Conservation (phyloP, 2,797 vertebrate genomes). For the Epinephelus awoara region DNA sequence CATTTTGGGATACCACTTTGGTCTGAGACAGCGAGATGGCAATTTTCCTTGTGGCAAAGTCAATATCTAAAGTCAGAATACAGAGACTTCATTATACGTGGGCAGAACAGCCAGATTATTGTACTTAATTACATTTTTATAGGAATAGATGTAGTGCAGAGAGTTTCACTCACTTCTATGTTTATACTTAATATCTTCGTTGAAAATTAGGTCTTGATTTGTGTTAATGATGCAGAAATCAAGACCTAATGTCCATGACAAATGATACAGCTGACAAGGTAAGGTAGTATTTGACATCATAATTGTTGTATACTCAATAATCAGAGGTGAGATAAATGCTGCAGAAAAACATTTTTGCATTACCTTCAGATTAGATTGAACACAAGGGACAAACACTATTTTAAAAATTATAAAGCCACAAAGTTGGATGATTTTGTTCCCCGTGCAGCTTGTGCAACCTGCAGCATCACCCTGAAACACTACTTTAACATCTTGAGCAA, state of each 20-base stretch:
- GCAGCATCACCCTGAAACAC: background rate
- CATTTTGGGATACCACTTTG: slow-evolving; percentile 91
- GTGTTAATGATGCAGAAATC: background rate
- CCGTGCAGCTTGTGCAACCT: background rate
- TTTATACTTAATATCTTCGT: background rate
- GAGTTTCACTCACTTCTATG: background rate
- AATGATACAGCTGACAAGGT: background rate
- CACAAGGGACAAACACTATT: background rate
- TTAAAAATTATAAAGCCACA: slow-evolving; percentile 6
- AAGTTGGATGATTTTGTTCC: slow-evolving; percentile 24
- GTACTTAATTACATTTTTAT: background rate
- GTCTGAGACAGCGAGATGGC: slow-evolving; percentile 90
- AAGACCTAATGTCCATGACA: background rate
- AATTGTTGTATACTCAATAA: background rate
- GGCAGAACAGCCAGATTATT: background rate
- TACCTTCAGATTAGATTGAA: background rate
- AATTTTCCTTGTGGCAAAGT: slow-evolving; percentile 94
- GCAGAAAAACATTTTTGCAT: background rate
- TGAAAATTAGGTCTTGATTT: background rate
- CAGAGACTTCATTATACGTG: slow-evolving; percentile 17
- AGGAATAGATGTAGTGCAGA: background rate
- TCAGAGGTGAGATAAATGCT: background rate
- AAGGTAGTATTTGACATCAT: background rate
- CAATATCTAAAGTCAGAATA: slow-evolving; percentile 84
- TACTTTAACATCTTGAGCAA: background rate